Evolutionary conservation across 92 coral and sea anemone species (phyloP).

Genomic region (Paramuricea clavata): DNA sequence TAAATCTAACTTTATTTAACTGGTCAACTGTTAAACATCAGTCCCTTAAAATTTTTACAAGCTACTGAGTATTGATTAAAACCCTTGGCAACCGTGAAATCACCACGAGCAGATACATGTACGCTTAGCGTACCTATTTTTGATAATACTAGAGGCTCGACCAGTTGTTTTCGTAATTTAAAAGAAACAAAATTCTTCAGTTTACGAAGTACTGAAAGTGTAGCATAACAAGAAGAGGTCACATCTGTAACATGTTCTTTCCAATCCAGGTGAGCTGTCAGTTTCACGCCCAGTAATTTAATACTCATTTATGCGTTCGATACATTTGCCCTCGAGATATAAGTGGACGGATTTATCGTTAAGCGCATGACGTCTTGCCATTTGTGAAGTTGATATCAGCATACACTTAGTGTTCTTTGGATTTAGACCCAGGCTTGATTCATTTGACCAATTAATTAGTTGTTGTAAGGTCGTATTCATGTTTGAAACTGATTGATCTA

Average conservation of each 20-base stretch:
- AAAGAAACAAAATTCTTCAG: constrained; percentile 41
- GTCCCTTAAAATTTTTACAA: too few species aligned
- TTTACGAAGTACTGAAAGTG: constrained; percentile 14
- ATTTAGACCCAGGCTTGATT: constrained; percentile 47
- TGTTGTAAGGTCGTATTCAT: too few species aligned
- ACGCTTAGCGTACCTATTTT: too few species aligned
- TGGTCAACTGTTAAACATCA: too few species aligned
- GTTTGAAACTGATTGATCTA: background rate
- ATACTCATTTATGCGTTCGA: background rate
- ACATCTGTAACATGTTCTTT: too few species aligned
- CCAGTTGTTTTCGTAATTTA: constrained; percentile 38
- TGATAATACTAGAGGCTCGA: constrained; percentile 48
- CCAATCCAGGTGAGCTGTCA: too few species aligned
- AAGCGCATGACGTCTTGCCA: constrained; percentile 33
- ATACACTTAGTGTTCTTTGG: constrained; percentile 48
- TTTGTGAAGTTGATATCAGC: constrained; percentile 47
- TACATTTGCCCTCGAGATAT: background rate
- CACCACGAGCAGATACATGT: too few species aligned
- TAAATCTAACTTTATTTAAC: too few species aligned
- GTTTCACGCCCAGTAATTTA: too few species aligned
- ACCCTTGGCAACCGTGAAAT: too few species aligned
- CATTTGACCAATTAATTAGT: constrained; percentile 28
- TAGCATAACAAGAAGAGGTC: too few species aligned
- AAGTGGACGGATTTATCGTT: background rate
- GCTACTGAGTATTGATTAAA: too few species aligned